Evolutionary conservation across 2,888 invertebrate genomes (phyloP), one percentile per base, ranked within the genome.

Genomic region (Rhingia rostrata): DNA sequence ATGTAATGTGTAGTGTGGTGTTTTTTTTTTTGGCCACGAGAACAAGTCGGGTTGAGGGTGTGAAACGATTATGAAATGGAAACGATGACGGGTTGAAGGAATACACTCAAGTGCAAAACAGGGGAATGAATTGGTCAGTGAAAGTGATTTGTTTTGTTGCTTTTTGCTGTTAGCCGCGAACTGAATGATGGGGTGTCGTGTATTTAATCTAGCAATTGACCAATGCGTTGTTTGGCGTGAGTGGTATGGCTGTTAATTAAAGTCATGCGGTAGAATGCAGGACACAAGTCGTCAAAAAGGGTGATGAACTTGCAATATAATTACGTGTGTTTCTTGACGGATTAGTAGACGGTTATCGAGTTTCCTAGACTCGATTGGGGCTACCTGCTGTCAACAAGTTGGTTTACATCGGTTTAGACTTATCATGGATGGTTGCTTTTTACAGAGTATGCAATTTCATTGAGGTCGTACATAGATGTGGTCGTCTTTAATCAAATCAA

Each of bases 81-180:
- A 14, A 53, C 56, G 74, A 41, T 61, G 67, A 51, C 35, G 45
- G 47, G 45, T 53, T 75, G 63, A 10, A 37, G 9, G 56, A 60
- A 70, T 39, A 45, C 72, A 30, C 67, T 72, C 39, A 78, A 78
- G 56, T 67, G 66, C 47, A 37, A 33, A 22, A 14, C 37, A 75
- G 12, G 43, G 14, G 45, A 39, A 47, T 4, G 32, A 22, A 54
- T 53, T 60, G 61, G 35, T 51, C 22, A 83, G 78, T 83, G 78
- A 83, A 78, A 83, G 82, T 83, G 51, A 49, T 73, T 81, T 39
- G 49, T 39, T 66, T 66, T 63, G n/a, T 43, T 51, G 43, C 22
- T 51, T 49, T 30, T 30, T 22, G 39, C 37, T 47, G 45, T 56
- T 35, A 22, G 43, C 14, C 37, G 64, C n/a, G 10, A 60, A 30